A percentile compares a stretch with the other conserved stretches of the same genome.
Evolutionary conservation across 2,113 vertebrate genomes (phyloP).

Genomic region (Dolichotis patagonum): DNA sequence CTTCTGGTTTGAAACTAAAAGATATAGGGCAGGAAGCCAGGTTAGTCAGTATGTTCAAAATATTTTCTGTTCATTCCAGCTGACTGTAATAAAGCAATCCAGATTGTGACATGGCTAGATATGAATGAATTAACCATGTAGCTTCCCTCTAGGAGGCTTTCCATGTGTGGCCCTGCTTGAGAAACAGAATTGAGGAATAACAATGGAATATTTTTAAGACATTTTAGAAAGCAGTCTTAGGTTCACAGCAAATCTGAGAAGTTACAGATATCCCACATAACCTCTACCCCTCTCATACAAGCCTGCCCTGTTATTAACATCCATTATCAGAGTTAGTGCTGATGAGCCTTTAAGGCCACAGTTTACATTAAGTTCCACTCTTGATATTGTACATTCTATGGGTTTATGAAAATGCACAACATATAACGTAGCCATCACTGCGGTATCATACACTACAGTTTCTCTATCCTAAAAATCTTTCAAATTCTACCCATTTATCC

Average conservation of each 20-base stretch:
- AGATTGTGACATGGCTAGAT: neutral
- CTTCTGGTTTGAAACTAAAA: neutral
- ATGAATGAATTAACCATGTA: constrained; percentile 59
- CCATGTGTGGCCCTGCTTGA: neutral
- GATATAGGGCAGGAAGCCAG: neutral
- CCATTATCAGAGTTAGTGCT: neutral
- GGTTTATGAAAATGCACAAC: neutral
- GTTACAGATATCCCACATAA: neutral
- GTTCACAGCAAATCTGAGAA: neutral
- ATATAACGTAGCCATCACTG: neutral
- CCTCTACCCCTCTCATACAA: neutral
- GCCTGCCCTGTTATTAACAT: neutral
- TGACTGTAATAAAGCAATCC: constrained; percentile 44
- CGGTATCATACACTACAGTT: neutral
- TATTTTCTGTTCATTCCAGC: constrained; percentile 49
- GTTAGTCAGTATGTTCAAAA: constrained; percentile 44
- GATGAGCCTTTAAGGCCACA: no score
- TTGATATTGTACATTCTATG: neutral
- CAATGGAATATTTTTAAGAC: neutral
- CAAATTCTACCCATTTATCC: neutral
- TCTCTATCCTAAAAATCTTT: neutral
- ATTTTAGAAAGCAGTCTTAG: neutral
- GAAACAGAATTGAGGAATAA: constrained; percentile 41
- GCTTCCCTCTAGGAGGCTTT: constrained; percentile 18
- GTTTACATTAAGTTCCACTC: neutral